Base-by-base conservation (phyloP, 2,888 invertebrate species). In the Apotomis capreana region DNA sequence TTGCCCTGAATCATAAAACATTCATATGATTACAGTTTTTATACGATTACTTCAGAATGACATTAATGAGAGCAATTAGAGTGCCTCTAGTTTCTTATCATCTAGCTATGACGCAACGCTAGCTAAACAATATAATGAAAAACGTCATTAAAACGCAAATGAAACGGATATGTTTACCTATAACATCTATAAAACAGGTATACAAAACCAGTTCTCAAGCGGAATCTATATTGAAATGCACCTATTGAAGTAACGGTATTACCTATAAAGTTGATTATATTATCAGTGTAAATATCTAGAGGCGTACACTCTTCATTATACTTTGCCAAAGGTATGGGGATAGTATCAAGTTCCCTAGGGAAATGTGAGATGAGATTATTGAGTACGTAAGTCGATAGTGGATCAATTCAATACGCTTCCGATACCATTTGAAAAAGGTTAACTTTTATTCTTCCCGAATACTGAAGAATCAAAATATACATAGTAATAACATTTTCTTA, bases 221-320 rank as follows among this genome's bases (percentile, higher is more conserved):
- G 52, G 64, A 64, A 54, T 65, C 36, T 37, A 8, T 62, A 72
- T 68, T 68, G 57, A 63, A 63, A 72, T 58, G 44, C 52, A 59
- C 46, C 54, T 68, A 63, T 61, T 55, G 60, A 54, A 61, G 51
- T 72, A 72, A 72, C 72, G 72, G 72, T 72, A 51, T 36, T 46
- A 46, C 37, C 52, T 51, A 68, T 72, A 68, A 72, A 40, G 52
- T 52, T 68, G 58, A 72, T 68, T 52, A 72, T 52, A 63, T 63
- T 72, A 72, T 71, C 62, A 62, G 40, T 37, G 13, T 62, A 36
- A 62, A 26, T 37, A 26, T 26, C 26, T 52, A 60, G 26, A 26
- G n/a, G 40, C 26, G 49, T 37, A 69, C 62, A 46, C 12, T 37
- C 26, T 68, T 62, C 51, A 49, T 62, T 62, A 51, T 57, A 40